Evolutionary conservation across 2,797 vertebrate genomes (phyloP).

Genomic region (Hydrophis major): DNA sequence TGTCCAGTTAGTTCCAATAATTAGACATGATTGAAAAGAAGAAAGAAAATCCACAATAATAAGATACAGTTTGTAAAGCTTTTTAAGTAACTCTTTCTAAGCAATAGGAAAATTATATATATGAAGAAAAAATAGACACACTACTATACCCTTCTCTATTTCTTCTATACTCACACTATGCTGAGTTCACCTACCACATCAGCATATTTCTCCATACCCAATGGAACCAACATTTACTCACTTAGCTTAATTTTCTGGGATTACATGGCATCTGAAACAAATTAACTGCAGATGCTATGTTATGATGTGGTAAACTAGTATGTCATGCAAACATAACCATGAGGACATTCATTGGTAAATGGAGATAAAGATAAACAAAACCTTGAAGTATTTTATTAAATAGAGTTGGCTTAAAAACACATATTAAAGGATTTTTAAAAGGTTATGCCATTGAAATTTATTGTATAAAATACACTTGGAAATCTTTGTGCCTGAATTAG

Average conservation of each 20-base stretch:
- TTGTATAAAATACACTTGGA: slow-evolving; percentile 38
- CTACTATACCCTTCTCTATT: background rate
- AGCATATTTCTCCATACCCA: background rate
- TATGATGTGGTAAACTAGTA: background rate
- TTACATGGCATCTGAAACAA: background rate
- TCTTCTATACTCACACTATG: background rate
- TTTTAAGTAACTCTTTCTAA: background rate
- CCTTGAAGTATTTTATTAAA: background rate
- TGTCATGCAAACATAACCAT: background rate
- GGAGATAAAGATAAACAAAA: background rate
- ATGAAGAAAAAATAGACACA: background rate
- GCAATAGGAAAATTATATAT: background rate
- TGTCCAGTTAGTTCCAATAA: background rate
- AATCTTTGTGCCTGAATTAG: slow-evolving; percentile 20
- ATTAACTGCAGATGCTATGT: background rate
- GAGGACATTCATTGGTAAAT: background rate
- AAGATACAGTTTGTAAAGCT: background rate
- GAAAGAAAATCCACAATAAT: background rate
- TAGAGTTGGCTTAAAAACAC: slow-evolving; percentile 28
- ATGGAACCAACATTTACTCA: background rate
- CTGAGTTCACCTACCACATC: background rate
- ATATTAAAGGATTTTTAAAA: background rate
- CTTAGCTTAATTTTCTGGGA: background rate
- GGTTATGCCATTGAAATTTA: slow-evolving; percentile 21
- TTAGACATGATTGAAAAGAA: background rate